A percentile compares a stretch with the other conserved stretches of the same genome.
phyloP scores from a whole-genome alignment of 1,140 invertebrate genomes.

The Battus philenor region DNA sequence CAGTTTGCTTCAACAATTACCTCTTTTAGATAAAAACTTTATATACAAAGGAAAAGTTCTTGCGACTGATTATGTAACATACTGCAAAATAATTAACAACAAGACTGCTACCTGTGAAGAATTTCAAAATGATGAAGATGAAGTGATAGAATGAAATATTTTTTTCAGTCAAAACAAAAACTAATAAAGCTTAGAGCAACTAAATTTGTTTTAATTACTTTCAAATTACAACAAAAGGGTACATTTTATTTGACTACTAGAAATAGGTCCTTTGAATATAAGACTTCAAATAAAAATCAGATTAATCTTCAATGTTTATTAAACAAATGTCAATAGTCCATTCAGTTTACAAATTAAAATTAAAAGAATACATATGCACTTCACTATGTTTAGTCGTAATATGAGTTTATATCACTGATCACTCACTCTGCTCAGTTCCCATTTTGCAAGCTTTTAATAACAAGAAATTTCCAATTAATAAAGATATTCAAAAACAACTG shows the following conservation, averaged over 20 bases:
- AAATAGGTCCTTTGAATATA: slow-evolving; percentile 58
- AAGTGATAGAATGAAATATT: slow-evolving; percentile 5
- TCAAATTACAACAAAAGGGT: slow-evolving; percentile 2
- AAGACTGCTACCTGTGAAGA: slow-evolving; percentile 8
- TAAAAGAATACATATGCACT: slow-evolving; percentile 43
- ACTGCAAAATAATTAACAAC: slow-evolving; percentile 59
- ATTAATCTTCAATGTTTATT: slow-evolving; percentile 57
- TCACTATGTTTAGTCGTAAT: slow-evolving; percentile 41
- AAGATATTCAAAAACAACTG: background rate
- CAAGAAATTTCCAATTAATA: slow-evolving; percentile 49
- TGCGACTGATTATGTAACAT: slow-evolving; percentile 66
- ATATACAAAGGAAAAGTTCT: slow-evolving; percentile 67
- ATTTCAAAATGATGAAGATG: slow-evolving; percentile 16
- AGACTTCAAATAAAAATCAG: slow-evolving; percentile 45
- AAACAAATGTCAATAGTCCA: slow-evolving; percentile 40
- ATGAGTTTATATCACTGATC: slow-evolving; percentile 43
- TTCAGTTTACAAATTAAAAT: slow-evolving; percentile 46
- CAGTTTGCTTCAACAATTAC: slow-evolving; percentile 27
- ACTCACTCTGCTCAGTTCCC: slow-evolving; percentile 60
- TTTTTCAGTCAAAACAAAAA: slow-evolving; percentile 19
- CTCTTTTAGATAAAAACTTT: slow-evolving; percentile 33
- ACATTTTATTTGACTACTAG: slow-evolving; percentile 17
- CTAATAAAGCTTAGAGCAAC: slow-evolving; percentile 8
- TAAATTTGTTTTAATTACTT: slow-evolving; percentile 11
- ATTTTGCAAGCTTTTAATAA: slow-evolving; percentile 71